Base-by-base conservation (phyloP, 2,113 vertebrate genomes). In the Oncorhynchus mykiss region DNA sequence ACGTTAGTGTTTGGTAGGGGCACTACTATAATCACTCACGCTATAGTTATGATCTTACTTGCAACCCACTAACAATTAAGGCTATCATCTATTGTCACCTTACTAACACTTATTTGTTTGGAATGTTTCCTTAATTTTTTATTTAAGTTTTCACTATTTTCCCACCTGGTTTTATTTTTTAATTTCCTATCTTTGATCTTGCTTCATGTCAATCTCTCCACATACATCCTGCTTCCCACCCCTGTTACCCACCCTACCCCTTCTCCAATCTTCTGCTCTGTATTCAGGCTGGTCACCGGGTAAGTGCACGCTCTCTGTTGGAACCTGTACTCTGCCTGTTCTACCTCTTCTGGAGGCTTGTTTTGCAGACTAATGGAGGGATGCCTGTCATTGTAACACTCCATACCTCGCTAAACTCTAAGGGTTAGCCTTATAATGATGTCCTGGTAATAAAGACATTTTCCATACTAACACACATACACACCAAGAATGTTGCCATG, bases 271-370 rank as follows among this genome's bases (percentile, higher is more conserved):
- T 94, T 81, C 93, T 94, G 78, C 94, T 9, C 92, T 88, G 90
- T 93, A 82, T 84, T 93, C 93, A 99, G 98, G 94, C 98, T 92
- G 96, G 96, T 96, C 97, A 99, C 96, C 97, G 97, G 97, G 98
- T 99, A 99, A 99, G 97, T 99, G 89, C 86, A 74, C 76, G 8
- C 78, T 80, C 59, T 80, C 59, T 90, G 86, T 90, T 76, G 80
- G 80, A 57, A 86, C 92, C 88, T 85, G 84, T 87, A 87, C 91
- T 94, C 72, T 84, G 75, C 71, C 82, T 60, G 45, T 73, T 76
- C 16, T 31, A 31, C 84, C 90, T 85, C 76, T 75, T 86, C 89
- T 78, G 85, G 90, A 76, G 73, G 75, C 79, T 78, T 80, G 80
- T 79, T 70, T 82, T 75, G 45, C 75, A 54, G 82, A 86, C 78